phyloP scores from a whole-genome alignment of 2,888 invertebrate species.

The Mythimna ferrago region DNA sequence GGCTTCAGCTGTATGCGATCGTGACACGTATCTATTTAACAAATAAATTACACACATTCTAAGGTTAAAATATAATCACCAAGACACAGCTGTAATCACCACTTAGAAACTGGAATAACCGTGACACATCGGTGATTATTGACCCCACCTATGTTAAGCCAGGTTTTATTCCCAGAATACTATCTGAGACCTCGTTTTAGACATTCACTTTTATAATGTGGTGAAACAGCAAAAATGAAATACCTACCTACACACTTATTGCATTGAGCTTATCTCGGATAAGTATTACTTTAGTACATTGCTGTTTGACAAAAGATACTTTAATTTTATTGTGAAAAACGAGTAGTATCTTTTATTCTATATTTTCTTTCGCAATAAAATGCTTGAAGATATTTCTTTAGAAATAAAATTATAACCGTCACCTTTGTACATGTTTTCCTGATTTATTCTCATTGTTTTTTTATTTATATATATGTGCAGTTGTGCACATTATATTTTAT shows the following conservation, averaged over 20 bases:
- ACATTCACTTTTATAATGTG: constrained; percentile 54
- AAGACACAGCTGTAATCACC: constrained; percentile 43
- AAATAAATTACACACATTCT: constrained; percentile 19
- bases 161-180: constrained; percentile 44
- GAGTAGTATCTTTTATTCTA: too few species aligned
- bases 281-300: not conserved
- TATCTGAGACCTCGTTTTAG: constrained; percentile 42
- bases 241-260: not conserved
- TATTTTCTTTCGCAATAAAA: too few species aligned
- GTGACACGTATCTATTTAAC: not conserved
- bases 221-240: constrained; percentile 40
- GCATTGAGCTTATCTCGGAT: not conserved
- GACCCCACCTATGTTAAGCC: constrained; percentile 38
- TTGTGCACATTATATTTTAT: too few species aligned
- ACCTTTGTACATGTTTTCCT: too few species aligned
- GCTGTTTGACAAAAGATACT: too few species aligned
- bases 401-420: too few species aligned
- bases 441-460: too few species aligned
- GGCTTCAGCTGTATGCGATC: not conserved
- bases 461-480: too few species aligned
- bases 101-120: constrained; percentile 38
- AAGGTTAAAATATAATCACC: constrained; percentile 43
- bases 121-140: constrained; percentile 57
- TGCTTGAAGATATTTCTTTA: too few species aligned
- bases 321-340: not conserved